Conservation (phyloP, 2,888 invertebrate species). For the Tipula vernalis region DNA sequence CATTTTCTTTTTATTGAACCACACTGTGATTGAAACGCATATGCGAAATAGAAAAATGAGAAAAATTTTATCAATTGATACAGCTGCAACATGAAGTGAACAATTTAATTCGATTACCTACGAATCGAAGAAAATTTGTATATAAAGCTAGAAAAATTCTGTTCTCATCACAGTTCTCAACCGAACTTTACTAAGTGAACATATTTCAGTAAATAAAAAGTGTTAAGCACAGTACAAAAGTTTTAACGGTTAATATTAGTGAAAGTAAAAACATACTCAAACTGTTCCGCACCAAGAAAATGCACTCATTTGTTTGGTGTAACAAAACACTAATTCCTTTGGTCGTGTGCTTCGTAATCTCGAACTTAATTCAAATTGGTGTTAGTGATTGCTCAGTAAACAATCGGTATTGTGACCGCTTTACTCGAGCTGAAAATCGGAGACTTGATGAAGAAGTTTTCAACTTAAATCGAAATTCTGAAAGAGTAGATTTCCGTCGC, state of each 20-base stretch:
- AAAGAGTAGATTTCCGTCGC: neutral
- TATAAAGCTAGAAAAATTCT: neutral
- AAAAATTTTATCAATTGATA: neutral
- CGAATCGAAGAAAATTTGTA: neutral
- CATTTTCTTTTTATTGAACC: neutral
- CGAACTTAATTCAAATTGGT: neutral
- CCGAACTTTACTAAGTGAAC: neutral
- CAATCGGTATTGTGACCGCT: neutral
- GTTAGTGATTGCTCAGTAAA: neutral
- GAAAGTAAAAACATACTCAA: neutral
- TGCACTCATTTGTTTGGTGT: neutral
- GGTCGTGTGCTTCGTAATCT: neutral
- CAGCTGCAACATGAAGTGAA: neutral
- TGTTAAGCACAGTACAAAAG: no score
- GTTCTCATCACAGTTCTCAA: neutral
- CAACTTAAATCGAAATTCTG: neutral
- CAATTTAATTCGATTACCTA: neutral
- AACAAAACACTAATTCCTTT: neutral
- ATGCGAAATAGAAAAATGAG: neutral
- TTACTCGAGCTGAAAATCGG: neutral
- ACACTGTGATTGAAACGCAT: neutral
- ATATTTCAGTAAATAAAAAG: neutral
- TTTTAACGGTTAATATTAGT: neutral
- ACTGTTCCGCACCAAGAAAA: neutral
- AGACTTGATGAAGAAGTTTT: neutral